Percentiles rank a stretch among this genome's conserved stretches.
Conservation (phyloP, 2,888 invertebrate species). For the Euphydryas editha region DNA sequence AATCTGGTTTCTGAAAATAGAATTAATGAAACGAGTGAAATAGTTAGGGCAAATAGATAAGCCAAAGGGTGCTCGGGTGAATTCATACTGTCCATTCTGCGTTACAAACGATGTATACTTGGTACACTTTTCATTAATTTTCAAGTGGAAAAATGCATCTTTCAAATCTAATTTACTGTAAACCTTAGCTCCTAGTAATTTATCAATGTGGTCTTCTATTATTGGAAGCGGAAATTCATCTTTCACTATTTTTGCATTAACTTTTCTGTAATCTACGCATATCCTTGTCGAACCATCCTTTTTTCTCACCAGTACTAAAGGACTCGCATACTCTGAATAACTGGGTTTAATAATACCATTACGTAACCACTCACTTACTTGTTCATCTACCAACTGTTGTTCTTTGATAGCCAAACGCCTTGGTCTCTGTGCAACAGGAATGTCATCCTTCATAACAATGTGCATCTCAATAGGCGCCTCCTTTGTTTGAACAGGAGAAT, state of each 20-base stretch:
- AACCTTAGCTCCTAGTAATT: conserved; percentile 35
- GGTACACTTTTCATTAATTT: conserved; percentile 42
- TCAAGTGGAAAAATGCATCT: conserved; percentile 59
- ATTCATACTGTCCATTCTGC: conserved; percentile 56
- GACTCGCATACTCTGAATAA: conserved; percentile 42
- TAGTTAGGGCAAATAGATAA: conserved; percentile 54
- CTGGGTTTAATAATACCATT: conserved; percentile 36
- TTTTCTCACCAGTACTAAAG: conserved; percentile 40
- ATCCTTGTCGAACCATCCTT: conserved; percentile 40
- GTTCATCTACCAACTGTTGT: conserved; percentile 32
- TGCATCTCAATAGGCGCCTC: conserved; percentile 42
- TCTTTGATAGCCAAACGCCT: no score
- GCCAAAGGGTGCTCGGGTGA: conserved; percentile 48
- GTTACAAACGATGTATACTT: conserved; percentile 32
- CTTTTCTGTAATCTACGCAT: conserved; percentile 62
- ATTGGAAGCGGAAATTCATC: no score
- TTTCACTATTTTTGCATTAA: no score
- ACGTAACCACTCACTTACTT: conserved; percentile 33
- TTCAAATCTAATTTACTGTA: conserved; percentile 48
- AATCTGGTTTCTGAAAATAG: no score
- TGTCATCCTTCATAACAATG: conserved; percentile 43
- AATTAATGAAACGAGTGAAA: conserved; percentile 51
- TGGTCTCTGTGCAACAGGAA: conserved; percentile 40
- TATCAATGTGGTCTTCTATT: no score
- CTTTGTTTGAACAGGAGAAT: conserved; percentile 11